Evolutionary conservation across 2,113 vertebrate genomes (phyloP), one percentile per base, ranked within the genome.

Genomic region (Pachycephala philippinensis): DNA sequence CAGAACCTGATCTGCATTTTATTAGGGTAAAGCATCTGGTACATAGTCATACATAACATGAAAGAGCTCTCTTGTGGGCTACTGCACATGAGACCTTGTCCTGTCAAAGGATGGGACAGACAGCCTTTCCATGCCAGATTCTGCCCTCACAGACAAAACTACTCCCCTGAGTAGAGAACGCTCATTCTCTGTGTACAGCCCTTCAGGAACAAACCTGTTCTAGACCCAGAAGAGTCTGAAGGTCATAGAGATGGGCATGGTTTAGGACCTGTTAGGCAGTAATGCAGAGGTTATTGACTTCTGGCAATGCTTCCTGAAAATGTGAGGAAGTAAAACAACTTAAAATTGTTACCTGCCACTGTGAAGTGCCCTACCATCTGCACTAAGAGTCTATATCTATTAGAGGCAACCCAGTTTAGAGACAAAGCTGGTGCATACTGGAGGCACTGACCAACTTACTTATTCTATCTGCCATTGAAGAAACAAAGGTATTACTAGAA

Each of bases 21-120:
- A 22, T 71, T 31, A 52, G 17, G 12, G 22, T 71, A 47, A 66
- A 84, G 17, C 13, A 44, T 31, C 31, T 52, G 17, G 14, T 40
- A 61, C 17, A 37, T 24, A 59, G 30, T 6, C 21, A 1, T 17
- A 45, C 0, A 0, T 31, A 52, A 69, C 18, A 11, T 11, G 8
- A 50, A 63, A 72, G 15, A 53, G 1, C 9, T 45, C 18, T 63
- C 84, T 31, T 56, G 15, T 70, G 27, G 13, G 5, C 2, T 65
- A 9, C 6, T 66, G 42, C 30, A 54, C 12, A 3, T 30, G 35
- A 66, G 19, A 83, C 5, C 10, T 86, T 72, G 20, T 45, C 40
- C 11, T 80, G 50, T 69, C 4, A 7, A 66, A 75, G 23, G n/a
- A 15, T 17, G 10, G 12, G 22, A 11, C 37, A 39, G 15, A 9